Evolutionary conservation across 2,888 invertebrate genomes (phyloP).

Genomic region (Choristoneura rosaceana): DNA sequence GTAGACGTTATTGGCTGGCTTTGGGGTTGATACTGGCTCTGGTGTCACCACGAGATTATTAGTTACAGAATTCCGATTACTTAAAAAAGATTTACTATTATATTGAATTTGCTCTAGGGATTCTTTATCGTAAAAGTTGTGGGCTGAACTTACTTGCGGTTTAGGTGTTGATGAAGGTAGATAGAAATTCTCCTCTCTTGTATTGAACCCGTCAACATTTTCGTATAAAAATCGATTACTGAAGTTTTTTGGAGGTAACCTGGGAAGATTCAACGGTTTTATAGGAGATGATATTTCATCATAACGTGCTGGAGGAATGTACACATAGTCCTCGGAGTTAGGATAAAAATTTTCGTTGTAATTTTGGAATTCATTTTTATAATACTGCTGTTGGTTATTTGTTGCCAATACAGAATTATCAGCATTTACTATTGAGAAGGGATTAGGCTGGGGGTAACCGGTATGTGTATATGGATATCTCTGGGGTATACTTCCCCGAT

Average conservation of each 20-base stretch:
- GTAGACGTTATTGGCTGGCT: background rate
- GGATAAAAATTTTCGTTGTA: conserved; percentile 4
- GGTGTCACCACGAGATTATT: conserved; percentile 49
- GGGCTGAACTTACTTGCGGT: conserved; percentile 1
- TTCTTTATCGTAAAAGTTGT: background rate
- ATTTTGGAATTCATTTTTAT: background rate
- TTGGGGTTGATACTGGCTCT: conserved; percentile 43
- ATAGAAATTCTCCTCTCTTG: conserved; percentile 11
- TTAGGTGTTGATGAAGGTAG: background rate
- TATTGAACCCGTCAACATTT: conserved; percentile 14
- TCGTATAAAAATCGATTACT: conserved; percentile 11
- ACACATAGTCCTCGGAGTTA: conserved; percentile 46
- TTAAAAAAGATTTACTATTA: background rate
- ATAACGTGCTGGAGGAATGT: background rate
- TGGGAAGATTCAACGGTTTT: conserved; percentile 11
- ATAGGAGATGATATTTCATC: conserved; percentile 47
- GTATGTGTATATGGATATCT: conserved; percentile 46
- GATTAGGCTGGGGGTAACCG: conserved; percentile 45
- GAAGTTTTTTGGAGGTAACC: background rate
- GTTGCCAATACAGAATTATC: conserved; percentile 34
- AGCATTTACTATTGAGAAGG: conserved; percentile 47
- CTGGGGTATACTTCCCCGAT: conserved; percentile 25
- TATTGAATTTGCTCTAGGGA: background rate
- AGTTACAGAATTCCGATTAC: conserved; percentile 35
- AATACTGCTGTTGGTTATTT: conserved; percentile 2